Evolutionary conservation across 2,797 vertebrate species (phyloP), one percentile per base, ranked within the genome.

Genomic region (Austrolebias charrua): DNA sequence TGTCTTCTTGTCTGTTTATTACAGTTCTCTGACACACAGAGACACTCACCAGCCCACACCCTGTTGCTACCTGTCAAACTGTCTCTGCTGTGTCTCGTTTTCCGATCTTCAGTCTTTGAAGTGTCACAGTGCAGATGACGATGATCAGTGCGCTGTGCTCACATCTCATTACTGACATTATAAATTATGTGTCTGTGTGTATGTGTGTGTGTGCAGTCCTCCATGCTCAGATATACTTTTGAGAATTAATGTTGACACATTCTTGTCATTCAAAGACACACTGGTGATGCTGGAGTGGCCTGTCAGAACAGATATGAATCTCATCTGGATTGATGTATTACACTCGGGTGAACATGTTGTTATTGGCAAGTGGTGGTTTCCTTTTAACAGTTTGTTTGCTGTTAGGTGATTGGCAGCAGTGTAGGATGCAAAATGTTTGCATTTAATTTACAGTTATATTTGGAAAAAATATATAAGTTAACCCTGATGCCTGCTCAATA

Each of bases 101-200:
- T 76, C 71, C 52, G 15, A 78, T 79, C 69, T 50, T 78, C 35
- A 55, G 58, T 71, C 73, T 88, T 87, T 89, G 78, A 85, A 81
- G 77, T 83, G 71, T 80, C 79, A 79, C 57, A 16, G 31, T 78
- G 68, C 78, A 78, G 78, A 76, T 76, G 70, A 78, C 57, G 60
- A 79, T 88, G 81, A 86, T 78, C 75, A 52, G 85, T 80, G 87
- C 79, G 76, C 83, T 78, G 69, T 40, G 56, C 73, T 84, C 71
- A 58, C 48, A 74, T 81, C 66, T 80, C 57, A 80, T 85, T 76
- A 82, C 63, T 73, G 73, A 73, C 66, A 78, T 78, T 67, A 69
- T 69, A 60, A 76, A 66, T 70, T 62, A 63, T 46, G 18, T 55
- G 60, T 63, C 8, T 1, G 6, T 28, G 18, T 42, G 6, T 28